These are phyloP conservation scores for Trimorus sp. DNA, from an alignment of 2,888 invertebrate genomes.

Conservation along the genomic window DNA sequence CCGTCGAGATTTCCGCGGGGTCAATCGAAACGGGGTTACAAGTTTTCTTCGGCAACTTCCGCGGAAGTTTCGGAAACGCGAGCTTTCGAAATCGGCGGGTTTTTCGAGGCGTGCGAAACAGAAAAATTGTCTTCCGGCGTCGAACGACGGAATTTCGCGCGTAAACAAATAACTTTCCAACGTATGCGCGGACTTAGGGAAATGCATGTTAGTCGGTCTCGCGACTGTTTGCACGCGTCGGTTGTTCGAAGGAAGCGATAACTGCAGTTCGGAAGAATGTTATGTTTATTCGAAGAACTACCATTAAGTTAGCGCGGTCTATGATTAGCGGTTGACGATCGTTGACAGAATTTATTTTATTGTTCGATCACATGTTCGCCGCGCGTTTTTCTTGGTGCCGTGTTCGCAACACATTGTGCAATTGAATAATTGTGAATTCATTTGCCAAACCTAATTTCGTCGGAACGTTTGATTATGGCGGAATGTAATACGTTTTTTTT, in stretches of 20 bases:
- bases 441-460: too few relatives aligned
- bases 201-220: constrained; percentile 11
- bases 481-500: too few relatives aligned
- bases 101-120: too few relatives aligned
- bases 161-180: constrained; percentile 7
- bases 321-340: constrained; percentile 26
- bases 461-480: too few relatives aligned
- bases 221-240: constrained; percentile 19
- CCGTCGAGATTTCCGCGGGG: too few relatives aligned
- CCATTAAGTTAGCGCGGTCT: constrained; percentile 13
- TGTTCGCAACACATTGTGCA: background rate
- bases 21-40: too few relatives aligned
- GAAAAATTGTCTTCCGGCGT: background rate
- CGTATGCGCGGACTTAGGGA: background rate
- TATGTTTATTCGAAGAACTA: constrained; percentile 37
- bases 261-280: constrained; percentile 22
- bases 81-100: too few relatives aligned
- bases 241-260: constrained; percentile 15
- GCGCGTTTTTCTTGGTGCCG: background rate
- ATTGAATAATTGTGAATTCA: too few relatives aligned
- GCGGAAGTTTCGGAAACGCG: too few relatives aligned
- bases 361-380: constrained; percentile 29
- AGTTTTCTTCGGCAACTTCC: too few relatives aligned
- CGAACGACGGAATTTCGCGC: background rate
- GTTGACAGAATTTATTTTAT: constrained; percentile 39